Conservation (phyloP, 2,888 invertebrate species). For the Cerceris ruficornis region DNA sequence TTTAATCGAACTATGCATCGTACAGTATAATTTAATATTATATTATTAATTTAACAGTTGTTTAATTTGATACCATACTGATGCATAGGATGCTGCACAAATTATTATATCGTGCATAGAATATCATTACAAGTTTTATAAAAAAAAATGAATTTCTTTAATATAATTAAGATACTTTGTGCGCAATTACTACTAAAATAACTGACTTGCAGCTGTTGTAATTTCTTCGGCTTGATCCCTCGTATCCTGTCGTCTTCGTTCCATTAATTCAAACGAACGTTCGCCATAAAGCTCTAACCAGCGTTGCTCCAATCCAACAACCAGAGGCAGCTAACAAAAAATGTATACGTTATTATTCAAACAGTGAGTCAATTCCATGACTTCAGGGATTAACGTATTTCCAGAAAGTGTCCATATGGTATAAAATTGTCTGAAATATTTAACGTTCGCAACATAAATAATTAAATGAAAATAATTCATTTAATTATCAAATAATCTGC, state of each 20-base stretch:
- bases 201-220: conserved; percentile 86
- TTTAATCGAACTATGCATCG: no score
- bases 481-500: no score
- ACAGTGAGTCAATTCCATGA: conserved; percentile 45
- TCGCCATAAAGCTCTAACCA: conserved; percentile 88
- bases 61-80: no score
- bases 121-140: neutral
- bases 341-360: conserved; percentile 55
- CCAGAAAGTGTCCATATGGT: conserved; percentile 40
- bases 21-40: no score
- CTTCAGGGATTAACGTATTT: conserved; percentile 35
- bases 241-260: conserved; percentile 94
- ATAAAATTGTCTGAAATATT: conserved; percentile 5
- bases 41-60: no score
- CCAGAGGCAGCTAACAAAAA: conserved; percentile 85
- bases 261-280: conserved; percentile 89
- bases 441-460: neutral
- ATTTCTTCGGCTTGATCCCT: conserved; percentile 97
- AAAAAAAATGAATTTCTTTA: no score
- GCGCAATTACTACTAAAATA: conserved; percentile 50
- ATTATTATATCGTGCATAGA: no score
- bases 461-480: neutral
- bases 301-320: conserved; percentile 91
- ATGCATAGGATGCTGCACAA: no score
- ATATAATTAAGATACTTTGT: conserved; percentile 10